Base-by-base conservation (phyloP, 2,113 vertebrate species). In the Brachypteracias leptosomus region DNA sequence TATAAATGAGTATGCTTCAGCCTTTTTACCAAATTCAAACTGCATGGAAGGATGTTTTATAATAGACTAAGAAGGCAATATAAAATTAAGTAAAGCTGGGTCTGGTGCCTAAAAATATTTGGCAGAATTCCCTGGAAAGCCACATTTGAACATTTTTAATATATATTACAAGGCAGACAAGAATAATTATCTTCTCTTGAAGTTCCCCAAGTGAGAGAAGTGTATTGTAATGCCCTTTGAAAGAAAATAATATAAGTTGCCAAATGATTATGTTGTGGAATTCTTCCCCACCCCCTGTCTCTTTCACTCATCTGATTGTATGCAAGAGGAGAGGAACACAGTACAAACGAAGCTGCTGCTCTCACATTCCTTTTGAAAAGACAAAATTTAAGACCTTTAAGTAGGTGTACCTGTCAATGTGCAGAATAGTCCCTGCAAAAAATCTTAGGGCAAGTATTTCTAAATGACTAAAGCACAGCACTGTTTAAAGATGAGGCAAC, bases 141-240 rank as follows among this genome's bases (percentile, higher is more conserved):
- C 98, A 98, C 98, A 99, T 98, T 98, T 98, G 97, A 99, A 98
- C 94, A 95, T 97, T 97, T 98, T 98, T 98, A 98, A 99, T 98
- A 98, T 98, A 98, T 97, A 97, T 99, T 98, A 98, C 97, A 97
- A 98, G 98, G 98, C 98, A 98, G 98, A 98, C 98, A 98, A 98
- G 98, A 98, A 98, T 98, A 98, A 99, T 99, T 98, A 97, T 98
- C 97, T 98, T 98, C 97, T 98, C 98, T 98, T 98, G 97, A 98
- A 97, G 97, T 97, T 97, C 96, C 57, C 94, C 90, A 94, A 98
- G 97, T 97, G 94, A 97, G 97, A 98, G 93, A 97, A 97, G 90
- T 95, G 63, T 95, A 97, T 97, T 95, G 95, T 93, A 97, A 92
- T 97, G 92, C 73, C 79, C 81, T 98, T 97, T 96, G 95, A 98